Evolutionary conservation across 23 tunicate genomes (phyloP).

Genomic region (Corella eumyota): DNA sequence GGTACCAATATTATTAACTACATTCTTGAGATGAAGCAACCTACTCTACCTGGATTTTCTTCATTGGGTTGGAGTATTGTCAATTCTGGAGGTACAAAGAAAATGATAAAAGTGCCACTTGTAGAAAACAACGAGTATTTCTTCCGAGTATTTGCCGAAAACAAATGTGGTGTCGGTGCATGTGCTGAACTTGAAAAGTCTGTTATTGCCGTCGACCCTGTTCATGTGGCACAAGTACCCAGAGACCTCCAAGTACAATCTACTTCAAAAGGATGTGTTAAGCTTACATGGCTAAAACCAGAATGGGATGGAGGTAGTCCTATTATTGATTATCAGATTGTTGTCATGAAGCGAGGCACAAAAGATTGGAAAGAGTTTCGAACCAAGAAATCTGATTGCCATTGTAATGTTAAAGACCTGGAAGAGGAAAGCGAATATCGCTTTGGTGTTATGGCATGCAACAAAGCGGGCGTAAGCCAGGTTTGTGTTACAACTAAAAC

Average conservation of each 20-base stretch:
- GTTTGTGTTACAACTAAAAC: slow-evolving; percentile 59
- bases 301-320: slow-evolving; percentile 91
- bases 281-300: slow-evolving; percentile 58
- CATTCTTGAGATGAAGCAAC: slow-evolving; percentile 80
- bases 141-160: slow-evolving; percentile 96
- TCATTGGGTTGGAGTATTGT: slow-evolving; percentile 89
- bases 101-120: slow-evolving; percentile 44
- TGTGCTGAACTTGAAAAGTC: slow-evolving; percentile 46
- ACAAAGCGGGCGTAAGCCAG: slow-evolving; percentile 81
- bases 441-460: slow-evolving; percentile 80
- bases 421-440: slow-evolving; percentile 56
- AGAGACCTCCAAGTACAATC: slow-evolving; percentile 31
- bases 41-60: slow-evolving; percentile 76
- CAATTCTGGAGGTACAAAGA: slow-evolving; percentile 73
- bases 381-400: slow-evolving; percentile 18
- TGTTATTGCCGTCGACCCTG: slow-evolving; percentile 55
- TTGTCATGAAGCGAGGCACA: slow-evolving; percentile 70
- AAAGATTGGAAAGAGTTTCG: slow-evolving; percentile 58
- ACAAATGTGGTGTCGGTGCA: slow-evolving; percentile 83
- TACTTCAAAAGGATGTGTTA: slow-evolving; percentile 27
- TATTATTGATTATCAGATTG: slow-evolving; percentile 58
- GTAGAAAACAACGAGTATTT: slow-evolving; percentile 69
- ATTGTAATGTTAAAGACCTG: slow-evolving; percentile 38
- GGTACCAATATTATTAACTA: slow-evolving; percentile 71
- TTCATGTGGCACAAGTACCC: slow-evolving; percentile 57